A percentile compares a stretch with the other conserved stretches of the same genome.
Conservation (phyloP, 1,140 invertebrate species). For the Riptortus pedestris region DNA sequence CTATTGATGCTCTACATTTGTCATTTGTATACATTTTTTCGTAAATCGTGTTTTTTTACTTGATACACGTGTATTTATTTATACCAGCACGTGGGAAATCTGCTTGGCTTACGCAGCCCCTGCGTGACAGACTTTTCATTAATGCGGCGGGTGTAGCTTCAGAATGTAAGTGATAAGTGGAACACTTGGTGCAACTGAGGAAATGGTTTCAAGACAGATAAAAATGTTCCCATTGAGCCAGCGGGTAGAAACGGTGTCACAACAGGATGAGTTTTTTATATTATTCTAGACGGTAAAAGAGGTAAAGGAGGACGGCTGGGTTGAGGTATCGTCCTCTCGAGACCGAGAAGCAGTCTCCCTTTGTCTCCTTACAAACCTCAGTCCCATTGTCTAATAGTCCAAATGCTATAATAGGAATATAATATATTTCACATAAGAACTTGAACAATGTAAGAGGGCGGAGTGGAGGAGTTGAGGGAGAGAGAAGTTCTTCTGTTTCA, state of each 20-base stretch:
- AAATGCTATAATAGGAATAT: conserved; percentile 26
- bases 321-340: neutral
- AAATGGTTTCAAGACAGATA: too few species aligned
- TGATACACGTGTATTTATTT: too few species aligned
- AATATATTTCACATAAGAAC: conserved; percentile 26
- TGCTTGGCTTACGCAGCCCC: too few species aligned
- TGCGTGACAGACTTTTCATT: too few species aligned
- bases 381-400: conserved; percentile 22
- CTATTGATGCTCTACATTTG: too few species aligned
- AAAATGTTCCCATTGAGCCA: too few species aligned
- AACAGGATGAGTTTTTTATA: neutral
- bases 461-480: conserved; percentile 7
- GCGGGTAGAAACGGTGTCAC: conserved; percentile 3
- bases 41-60: too few species aligned
- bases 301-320: neutral
- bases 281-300: neutral
- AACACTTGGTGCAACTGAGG: too few species aligned
- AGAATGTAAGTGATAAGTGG: too few species aligned
- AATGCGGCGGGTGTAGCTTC: too few species aligned
- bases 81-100: too few species aligned
- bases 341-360: neutral
- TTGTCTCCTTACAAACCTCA: neutral
- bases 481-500: conserved; percentile 24
- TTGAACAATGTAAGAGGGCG: conserved; percentile 23
- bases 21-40: too few species aligned